Evolutionary conservation across 2,888 invertebrate species (phyloP), one percentile per base, ranked within the genome.

Genomic region (Cremastinae sp.): DNA sequence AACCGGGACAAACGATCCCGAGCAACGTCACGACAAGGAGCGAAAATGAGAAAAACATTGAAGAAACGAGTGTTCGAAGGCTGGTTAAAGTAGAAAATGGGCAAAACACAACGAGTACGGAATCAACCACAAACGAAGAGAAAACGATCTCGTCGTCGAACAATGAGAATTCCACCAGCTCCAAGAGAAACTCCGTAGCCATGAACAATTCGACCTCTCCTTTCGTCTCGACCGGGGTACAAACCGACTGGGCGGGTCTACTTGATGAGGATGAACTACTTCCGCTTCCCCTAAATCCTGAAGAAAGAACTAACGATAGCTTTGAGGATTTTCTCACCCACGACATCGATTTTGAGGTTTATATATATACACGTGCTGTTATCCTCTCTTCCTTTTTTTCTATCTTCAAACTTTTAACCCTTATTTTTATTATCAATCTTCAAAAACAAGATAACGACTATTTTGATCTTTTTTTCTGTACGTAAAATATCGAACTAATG

Each of bases 331-430:
- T 91, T 80, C 88, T 92, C 69, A 88, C 91, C 14, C 90, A 90
- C 16, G 92, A 92, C 83, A 92, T 93, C 75, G 92, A 92, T 84
- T 91, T 93, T 80, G 93, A 93, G 91, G 92, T 92, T 86, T 81
- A 20, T 53, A 20, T 3, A 28, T n/a, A n/a, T n/a, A n/a, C n/a
- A n/a, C n/a, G n/a, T n/a, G 28, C 41, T 41, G 2, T 41, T 41
- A 4, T 9, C 4, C 10, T 5, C 41, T 9, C 8, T n/a, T 41
- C 12, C 1, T 12, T 41, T 41, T 41, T 41, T 41, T 41, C 8
- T 9, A 9, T 12, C 12, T 2, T 41, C 12, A 9, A 5, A 41
- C 41, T n/a, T n/a, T n/a, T n/a, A n/a, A n/a, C n/a, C n/a, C n/a
- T n/a, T n/a, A n/a, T n/a, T n/a, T n/a, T n/a, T n/a, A n/a, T n/a